A percentile compares a stretch with the other conserved stretches of the same genome.
Conservation (phyloP, 1,140 invertebrate genomes). For the Pogonomyrmex barbatus region DNA sequence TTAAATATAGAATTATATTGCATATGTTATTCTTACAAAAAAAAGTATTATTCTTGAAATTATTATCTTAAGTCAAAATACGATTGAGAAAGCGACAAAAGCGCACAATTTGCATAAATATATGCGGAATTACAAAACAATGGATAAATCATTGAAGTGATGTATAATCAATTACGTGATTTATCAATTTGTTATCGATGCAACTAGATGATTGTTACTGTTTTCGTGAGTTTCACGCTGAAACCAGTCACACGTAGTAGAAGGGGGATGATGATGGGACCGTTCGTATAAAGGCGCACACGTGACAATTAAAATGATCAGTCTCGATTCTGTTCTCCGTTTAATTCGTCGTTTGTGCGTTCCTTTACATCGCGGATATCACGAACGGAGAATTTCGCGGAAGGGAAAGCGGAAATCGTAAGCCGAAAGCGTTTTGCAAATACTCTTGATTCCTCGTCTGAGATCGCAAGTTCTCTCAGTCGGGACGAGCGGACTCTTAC, state of each 20-base stretch:
- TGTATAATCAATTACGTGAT: constrained; percentile 22
- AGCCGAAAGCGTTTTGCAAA: neutral
- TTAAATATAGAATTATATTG: neutral
- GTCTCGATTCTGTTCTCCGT: constrained; percentile 75
- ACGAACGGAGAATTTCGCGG: neutral
- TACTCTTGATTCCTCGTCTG: neutral
- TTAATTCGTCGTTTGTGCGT: constrained; percentile 66
- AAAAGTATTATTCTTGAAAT: neutral
- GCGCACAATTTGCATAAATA: neutral
- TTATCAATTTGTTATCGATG: constrained; percentile 19
- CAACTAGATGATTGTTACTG: constrained; percentile 18
- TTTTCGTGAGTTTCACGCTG: constrained; percentile 61
- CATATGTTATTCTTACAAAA: neutral
- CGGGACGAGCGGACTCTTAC: neutral
- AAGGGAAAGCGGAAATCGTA: constrained; percentile 12
- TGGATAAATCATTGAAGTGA: neutral
- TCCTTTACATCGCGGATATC: neutral
- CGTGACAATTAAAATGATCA: constrained; percentile 82
- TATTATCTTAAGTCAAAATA: neutral
- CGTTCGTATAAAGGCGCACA: constrained; percentile 79
- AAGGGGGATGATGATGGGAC: constrained; percentile 73
- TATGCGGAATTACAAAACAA: neutral
- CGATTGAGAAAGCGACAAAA: neutral
- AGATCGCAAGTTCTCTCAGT: neutral
- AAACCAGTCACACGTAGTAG: constrained; percentile 53